Evolutionary conservation across 2,888 invertebrate species (phyloP), one percentile per base, ranked within the genome.

Genomic region (Drosophila heteroneura): DNA sequence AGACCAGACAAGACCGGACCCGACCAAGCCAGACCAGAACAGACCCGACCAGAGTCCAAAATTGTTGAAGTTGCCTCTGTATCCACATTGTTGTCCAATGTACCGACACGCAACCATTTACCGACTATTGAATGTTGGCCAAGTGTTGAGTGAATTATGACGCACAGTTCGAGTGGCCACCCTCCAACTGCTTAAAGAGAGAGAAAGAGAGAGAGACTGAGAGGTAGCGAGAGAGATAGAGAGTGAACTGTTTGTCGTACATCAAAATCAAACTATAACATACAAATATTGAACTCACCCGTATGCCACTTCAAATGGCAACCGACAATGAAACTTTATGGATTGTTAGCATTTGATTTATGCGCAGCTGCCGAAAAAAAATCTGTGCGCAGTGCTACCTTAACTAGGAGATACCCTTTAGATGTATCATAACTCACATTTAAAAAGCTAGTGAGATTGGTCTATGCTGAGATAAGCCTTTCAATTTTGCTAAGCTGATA

Each of bases 111-210:
- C 83, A 84, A 74, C 82, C 86, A 78, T 76, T 64, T 68, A 60
- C 60, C 54, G 67, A 39, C 59, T 52, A 70, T 78, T 74, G 69
- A 83, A 66, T 67, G 70, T 61, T 70, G 53, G 47, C 54, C 74
- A 78, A 89, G 88, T 86, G 90, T 77, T 79, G 87, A 86, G 87
- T 87, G 87, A 87, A 82, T 87, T 87, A 87, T 87, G 87, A 90
- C 83, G 73, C 84, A 85, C 74, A 69, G 53, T 63, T 87, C 74
- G 70, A 84, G 85, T 82, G 84, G 72, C 64, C 84, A 81, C 87
- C 89, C 81, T 76, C 77, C 39, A 53, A 35, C 26, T 44, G 19
- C 33, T 19, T n/a, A 26, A n/a, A 10, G 10, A 9, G 7, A 5
- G n/a, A 5, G 6, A 22, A 32, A 22, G 35, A 39, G 22, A 7